Percentiles rank a stretch among this genome's conserved stretches.
Conservation (phyloP, 2,113 vertebrate genomes). For the Phyllostomus hastatus region DNA sequence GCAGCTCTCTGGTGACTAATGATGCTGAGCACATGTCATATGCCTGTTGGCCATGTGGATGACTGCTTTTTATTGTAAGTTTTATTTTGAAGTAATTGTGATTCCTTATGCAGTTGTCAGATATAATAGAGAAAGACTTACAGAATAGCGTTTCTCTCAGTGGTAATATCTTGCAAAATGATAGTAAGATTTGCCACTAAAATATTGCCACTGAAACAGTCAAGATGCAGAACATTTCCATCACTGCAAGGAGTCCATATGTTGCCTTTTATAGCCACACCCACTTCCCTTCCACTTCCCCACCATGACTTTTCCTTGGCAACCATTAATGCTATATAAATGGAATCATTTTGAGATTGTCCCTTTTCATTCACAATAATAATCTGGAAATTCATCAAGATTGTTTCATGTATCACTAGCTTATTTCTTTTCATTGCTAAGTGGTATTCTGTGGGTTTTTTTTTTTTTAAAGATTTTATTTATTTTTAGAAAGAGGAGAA, state of each 20-base stretch:
- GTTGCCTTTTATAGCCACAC: background rate
- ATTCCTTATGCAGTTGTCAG: background rate
- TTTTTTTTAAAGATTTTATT: too few species aligned
- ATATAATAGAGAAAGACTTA: background rate
- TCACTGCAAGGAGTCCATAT: background rate
- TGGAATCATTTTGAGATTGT: background rate
- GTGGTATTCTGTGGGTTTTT: background rate
- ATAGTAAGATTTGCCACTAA: background rate
- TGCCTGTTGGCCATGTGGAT: background rate
- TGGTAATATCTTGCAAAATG: background rate
- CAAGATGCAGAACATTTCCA: background rate
- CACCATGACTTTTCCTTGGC: background rate
- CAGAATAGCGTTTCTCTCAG: background rate
- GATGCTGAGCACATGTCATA: background rate
- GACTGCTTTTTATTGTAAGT: background rate
- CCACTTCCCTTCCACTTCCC: background rate
- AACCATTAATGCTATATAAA: background rate
- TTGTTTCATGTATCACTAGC: background rate
- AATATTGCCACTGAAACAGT: background rate
- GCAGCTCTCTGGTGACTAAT: background rate
- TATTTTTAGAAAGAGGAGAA: too few species aligned
- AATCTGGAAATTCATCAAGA: background rate
- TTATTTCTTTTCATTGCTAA: background rate
- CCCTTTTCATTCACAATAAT: background rate
- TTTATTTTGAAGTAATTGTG: slow-evolving; percentile 1